Evolutionary conservation across 1,140 invertebrate species (phyloP).

Genomic region (Paraescarpia echinospica): DNA sequence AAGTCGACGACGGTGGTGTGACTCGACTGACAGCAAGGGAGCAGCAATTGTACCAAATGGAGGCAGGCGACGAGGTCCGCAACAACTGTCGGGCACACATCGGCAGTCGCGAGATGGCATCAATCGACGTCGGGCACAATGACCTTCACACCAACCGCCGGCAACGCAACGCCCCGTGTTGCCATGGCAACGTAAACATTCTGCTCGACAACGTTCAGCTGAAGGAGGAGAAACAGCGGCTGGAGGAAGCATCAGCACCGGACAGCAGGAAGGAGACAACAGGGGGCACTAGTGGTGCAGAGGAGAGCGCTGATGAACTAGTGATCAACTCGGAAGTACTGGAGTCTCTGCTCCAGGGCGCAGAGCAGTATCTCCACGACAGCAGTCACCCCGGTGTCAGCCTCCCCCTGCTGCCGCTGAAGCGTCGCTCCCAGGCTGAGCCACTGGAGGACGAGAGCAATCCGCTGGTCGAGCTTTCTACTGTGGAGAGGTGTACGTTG

Average conservation of each 20-base stretch:
- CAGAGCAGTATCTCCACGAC: slow-evolving; percentile 21
- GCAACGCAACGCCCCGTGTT: neutral
- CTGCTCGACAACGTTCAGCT: neutral
- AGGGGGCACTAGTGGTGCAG: neutral
- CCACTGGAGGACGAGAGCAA: neutral
- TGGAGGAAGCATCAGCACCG: neutral
- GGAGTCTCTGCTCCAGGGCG: slow-evolving; percentile 31
- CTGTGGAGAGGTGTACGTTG: neutral
- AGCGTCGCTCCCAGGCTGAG: neutral
- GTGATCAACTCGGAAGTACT: slow-evolving; percentile 27
- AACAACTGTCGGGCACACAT: neutral
- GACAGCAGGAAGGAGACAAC: neutral
- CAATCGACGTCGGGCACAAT: neutral
- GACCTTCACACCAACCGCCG: neutral
- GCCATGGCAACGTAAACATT: neutral
- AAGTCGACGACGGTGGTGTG: neutral
- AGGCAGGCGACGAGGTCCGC: neutral
- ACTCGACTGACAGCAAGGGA: neutral
- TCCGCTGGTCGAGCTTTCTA: neutral
- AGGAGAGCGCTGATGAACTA: slow-evolving; percentile 27
- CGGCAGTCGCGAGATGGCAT: slow-evolving; percentile 5
- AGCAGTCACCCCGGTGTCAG: neutral
- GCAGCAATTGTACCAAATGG: neutral
- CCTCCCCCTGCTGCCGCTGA: neutral
- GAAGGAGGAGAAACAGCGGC: neutral